These are phyloP conservation scores for Chymomyza procnemis DNA, from an alignment of 2,888 invertebrate species.

Conservation along the genomic window DNA sequence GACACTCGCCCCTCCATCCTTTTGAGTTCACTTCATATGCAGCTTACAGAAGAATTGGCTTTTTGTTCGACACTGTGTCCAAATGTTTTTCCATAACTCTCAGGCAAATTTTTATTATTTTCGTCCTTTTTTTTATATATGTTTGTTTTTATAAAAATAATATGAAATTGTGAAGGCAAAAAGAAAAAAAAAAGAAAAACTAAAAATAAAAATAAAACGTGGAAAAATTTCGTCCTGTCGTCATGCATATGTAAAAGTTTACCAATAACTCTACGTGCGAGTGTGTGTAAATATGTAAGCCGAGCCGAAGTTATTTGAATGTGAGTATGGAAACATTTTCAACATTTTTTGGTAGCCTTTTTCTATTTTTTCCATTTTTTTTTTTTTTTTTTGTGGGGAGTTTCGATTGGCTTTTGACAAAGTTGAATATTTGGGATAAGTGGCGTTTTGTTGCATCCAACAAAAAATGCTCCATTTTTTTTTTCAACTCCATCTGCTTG, in stretches of 20 bases:
- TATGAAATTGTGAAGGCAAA: constrained; percentile 24
- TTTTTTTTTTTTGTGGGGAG: neutral
- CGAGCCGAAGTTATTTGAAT: constrained; percentile 5
- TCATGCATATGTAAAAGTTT: constrained; percentile 35
- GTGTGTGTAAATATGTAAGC: neutral
- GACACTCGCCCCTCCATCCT: neutral
- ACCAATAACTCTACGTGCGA: constrained; percentile 32
- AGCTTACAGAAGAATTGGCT: constrained; percentile 34
- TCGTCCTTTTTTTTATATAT: constrained; percentile 24
- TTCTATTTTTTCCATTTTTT: too few species aligned
- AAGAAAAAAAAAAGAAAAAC: constrained; percentile 51
- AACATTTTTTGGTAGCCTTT: too few species aligned
- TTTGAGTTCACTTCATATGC: neutral
- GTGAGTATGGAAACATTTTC: constrained; percentile 2
- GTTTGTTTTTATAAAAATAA: constrained; percentile 12
- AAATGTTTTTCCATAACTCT: constrained; percentile 50
- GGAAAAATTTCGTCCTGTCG: constrained; percentile 60
- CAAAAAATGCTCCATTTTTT: neutral
- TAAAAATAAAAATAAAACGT: constrained; percentile 48
- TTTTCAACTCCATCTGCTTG: neutral
- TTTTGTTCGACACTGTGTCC: constrained; percentile 46
- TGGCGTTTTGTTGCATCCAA: neutral
- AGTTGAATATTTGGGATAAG: constrained; percentile 6
- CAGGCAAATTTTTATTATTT: constrained; percentile 27
- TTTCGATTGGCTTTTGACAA: constrained; percentile 9